Base-by-base conservation (phyloP, 2,888 invertebrate genomes). In the Caradrina kadenii region DNA sequence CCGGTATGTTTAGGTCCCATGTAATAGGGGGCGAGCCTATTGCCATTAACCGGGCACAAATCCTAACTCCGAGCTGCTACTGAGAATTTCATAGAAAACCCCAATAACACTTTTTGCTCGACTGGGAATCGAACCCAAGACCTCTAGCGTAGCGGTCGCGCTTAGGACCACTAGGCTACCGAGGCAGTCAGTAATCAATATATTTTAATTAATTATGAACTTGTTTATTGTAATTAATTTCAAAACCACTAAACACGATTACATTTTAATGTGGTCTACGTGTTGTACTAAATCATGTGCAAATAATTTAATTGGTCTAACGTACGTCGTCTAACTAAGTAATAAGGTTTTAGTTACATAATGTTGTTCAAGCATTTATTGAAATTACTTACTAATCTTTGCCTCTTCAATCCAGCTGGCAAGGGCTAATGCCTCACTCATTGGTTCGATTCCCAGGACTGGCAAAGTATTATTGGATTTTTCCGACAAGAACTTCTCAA, bases 201-300 rank as follows among this genome's bases (percentile, higher is more conserved):
- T 54, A 48, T 61, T 58, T 81, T 52, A 63, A 79, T 79, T 66
- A 66, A 49, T 54, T 49, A 55, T 45, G 15, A 69, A 64, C 73
- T 21, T 81, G 81, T 76, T 76, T 77, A 77, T 45, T 77, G 55
- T 64, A 70, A 78, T 81, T 63, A 70, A 81, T 76, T 78, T 26
- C 4, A n/a, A 22, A 53, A 75, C 62, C 63, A 81, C 65, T 81
- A 71, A 81, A 78, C 65, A 60, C 22, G 39, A 56, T 26, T 58
- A n/a, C 49, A 71, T 81, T 78, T 66, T 66, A 81, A 68, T 80
- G 63, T 66, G 65, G 42, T 61, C n/a, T 70, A 76, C 81, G 63
- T 81, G 65, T 52, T 26, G 48, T 50, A 66, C 19, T 78, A 81
- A 71, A 81, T 65, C 77, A 76, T 63, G 60, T 15, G 69, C 55